A percentile compares a stretch with the other conserved stretches of the same genome.
Conservation (phyloP, 2,888 invertebrate genomes). For the Rutpela maculata region DNA sequence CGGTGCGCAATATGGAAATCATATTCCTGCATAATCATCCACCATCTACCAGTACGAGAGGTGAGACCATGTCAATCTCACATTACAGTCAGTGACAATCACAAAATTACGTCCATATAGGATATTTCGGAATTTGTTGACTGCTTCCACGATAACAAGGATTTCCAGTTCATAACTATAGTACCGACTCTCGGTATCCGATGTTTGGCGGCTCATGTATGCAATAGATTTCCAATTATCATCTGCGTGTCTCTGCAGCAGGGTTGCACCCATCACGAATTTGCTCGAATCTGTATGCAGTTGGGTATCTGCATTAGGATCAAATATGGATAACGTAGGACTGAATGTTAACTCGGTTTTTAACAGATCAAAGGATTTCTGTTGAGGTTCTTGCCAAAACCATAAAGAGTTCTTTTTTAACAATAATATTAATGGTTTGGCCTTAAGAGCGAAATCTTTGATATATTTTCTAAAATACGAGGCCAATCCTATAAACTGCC, state of each 20-base stretch:
- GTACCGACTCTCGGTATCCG: slow-evolving; percentile 25
- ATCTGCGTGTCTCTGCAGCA: slow-evolving; percentile 57
- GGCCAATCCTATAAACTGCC: slow-evolving; percentile 54
- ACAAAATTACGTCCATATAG: slow-evolving; percentile 30
- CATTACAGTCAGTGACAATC: slow-evolving; percentile 47
- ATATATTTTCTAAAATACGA: slow-evolving; percentile 58
- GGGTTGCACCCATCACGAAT: slow-evolving; percentile 54
- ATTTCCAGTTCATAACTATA: slow-evolving; percentile 50
- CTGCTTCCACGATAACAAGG: slow-evolving; percentile 39
- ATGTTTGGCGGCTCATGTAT: slow-evolving; percentile 54
- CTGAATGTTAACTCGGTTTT: slow-evolving; percentile 12
- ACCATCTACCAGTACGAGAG: slow-evolving; percentile 52
- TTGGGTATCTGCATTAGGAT: slow-evolving; percentile 46
- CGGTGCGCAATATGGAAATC: too few species aligned
- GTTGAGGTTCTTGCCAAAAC: slow-evolving; percentile 28
- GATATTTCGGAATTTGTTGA: slow-evolving; percentile 37
- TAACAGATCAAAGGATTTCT: slow-evolving; percentile 28
- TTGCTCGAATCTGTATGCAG: slow-evolving; percentile 59
- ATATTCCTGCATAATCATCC: too few species aligned
- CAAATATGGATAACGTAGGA: too few species aligned
- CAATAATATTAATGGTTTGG: slow-evolving; percentile 49
- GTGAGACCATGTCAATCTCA: slow-evolving; percentile 39
- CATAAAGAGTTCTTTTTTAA: slow-evolving; percentile 42
- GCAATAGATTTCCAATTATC: slow-evolving; percentile 54
- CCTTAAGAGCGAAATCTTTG: slow-evolving; percentile 48